Percentiles rank a stretch among this genome's conserved stretches.
phyloP scores from a whole-genome alignment of 2,888 invertebrate species.

The Ormyrus labotus region DNA sequence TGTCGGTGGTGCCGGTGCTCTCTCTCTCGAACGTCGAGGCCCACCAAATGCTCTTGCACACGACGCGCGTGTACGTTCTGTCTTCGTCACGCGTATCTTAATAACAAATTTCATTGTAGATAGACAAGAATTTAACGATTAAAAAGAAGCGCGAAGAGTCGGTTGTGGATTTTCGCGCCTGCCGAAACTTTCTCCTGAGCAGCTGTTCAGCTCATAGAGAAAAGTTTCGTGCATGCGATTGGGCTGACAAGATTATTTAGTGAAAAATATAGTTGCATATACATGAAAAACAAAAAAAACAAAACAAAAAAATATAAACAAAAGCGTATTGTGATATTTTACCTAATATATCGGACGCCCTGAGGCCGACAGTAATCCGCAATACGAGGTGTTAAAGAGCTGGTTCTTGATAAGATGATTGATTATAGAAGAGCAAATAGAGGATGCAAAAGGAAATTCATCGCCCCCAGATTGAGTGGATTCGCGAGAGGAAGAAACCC shows the following conservation, averaged over 20 bases:
- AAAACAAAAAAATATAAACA: slow-evolving; percentile 54
- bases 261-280: slow-evolving; percentile 7
- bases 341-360: slow-evolving; percentile 63
- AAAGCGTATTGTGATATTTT: slow-evolving; percentile 68
- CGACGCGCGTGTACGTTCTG: slow-evolving; percentile 31
- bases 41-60: not conserved
- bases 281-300: slow-evolving; percentile 36
- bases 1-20: slow-evolving; percentile 34
- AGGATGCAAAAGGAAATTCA: not conserved
- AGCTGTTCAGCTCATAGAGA: not conserved
- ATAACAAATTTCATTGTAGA: slow-evolving; percentile 55
- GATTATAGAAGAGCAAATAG: not conserved
- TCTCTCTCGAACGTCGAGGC: slow-evolving; percentile 12
- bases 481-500: slow-evolving; percentile 2
- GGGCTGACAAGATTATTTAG: slow-evolving; percentile 5
- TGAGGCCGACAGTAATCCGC: slow-evolving; percentile 56
- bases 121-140: slow-evolving; percentile 45
- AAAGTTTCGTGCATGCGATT: not conserved
- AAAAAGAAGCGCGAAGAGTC: slow-evolving; percentile 22
- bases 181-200: not conserved
- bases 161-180: not conserved
- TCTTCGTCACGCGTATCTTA: slow-evolving; percentile 43
- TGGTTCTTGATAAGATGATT: slow-evolving; percentile 25
- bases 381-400: slow-evolving; percentile 40
- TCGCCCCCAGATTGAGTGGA: not conserved